Evolutionary conservation across 2,888 invertebrate species (phyloP), one percentile per base, ranked within the genome.

Genomic region (Saturnia japonica): DNA sequence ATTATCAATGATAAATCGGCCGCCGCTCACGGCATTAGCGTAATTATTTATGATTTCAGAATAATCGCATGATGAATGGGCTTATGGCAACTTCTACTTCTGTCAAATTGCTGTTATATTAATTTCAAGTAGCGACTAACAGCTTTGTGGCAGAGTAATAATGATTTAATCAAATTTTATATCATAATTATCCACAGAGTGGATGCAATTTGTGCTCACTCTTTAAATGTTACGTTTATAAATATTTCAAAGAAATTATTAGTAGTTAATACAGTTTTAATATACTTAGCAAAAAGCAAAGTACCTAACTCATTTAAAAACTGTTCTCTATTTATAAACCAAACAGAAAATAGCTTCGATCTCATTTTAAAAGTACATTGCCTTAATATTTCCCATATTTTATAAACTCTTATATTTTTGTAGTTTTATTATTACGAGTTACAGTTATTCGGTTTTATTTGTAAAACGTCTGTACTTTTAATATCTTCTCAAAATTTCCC

Each of bases 1-100:
- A 87, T 88, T 89, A 88, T 85, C 83, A 81, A 85, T 88, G 89
- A 90, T 86, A 84, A 88, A 89, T 89, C 81, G 84, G 78, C 75
- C 75, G 74, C 79, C 78, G 83, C 82, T 82, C 77, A 73, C 76
- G 77, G 84, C 83, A 86, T 88, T 88, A 86, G 83, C 82, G 88
- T 88, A 88, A 89, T 90, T 88, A 89, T 90, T 87, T 87, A 87
- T 89, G 90, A 89, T 91, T 89, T 87, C 83, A 82, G 85, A 86
- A 88, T 89, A 89, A 90, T 89, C 88, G 83, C 82, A 80, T 90
- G 88, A 91, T 88, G 82, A 88, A 91, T 89, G 83, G 83, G 75
- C 76, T 76, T 76, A 77, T 79, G 76, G 78, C 77, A 85, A 87
- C 82, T 86, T 86, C 80, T 79, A 82, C 82, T 85, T 85, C 79